Evolutionary conservation across 2,113 vertebrate species (phyloP).

Genomic region (Monopterus albus): DNA sequence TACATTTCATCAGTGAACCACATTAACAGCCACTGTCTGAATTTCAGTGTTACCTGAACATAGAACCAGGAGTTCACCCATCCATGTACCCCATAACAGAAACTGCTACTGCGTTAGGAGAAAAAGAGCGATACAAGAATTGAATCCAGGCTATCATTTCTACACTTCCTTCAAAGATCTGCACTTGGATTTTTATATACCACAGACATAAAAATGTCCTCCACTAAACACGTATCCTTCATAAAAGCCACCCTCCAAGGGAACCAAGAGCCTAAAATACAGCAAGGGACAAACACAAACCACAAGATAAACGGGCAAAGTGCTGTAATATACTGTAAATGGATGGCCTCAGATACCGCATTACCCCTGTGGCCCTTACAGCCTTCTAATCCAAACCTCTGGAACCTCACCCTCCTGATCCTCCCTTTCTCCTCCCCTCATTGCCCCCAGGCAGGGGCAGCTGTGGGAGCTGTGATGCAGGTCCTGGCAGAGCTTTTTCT

Average conservation of each 20-base stretch:
- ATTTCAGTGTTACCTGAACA: slow-evolving; percentile 32
- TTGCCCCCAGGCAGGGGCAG: slow-evolving; percentile 72
- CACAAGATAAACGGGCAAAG: not conserved
- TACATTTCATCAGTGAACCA: slow-evolving; percentile 57
- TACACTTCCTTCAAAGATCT: not conserved
- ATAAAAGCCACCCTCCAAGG: not conserved
- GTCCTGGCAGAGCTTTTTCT: slow-evolving; percentile 73
- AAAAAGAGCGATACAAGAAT: not conserved
- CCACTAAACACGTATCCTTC: not conserved
- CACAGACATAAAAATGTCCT: not conserved
- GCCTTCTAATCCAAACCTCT: slow-evolving; percentile 71
- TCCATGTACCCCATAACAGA: slow-evolving; percentile 17
- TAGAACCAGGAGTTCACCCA: slow-evolving; percentile 25
- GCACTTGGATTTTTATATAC: not conserved
- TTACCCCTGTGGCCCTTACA: slow-evolving; percentile 68
- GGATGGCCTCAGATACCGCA: slow-evolving; percentile 58
- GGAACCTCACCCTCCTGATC: slow-evolving; percentile 46
- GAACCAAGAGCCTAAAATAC: not conserved
- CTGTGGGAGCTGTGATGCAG: slow-evolving; percentile 63
- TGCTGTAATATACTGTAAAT: slow-evolving; percentile 13
- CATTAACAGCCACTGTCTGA: slow-evolving; percentile 39
- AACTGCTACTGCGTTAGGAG: slow-evolving; percentile 5
- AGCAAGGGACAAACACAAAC: not conserved
- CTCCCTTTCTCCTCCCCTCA: slow-evolving; percentile 19
- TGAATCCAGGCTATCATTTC: not conserved